These are phyloP conservation scores for Mimumesa dahlbomi DNA, from an alignment of 2,888 invertebrate genomes.

Conservation along the genomic window DNA sequence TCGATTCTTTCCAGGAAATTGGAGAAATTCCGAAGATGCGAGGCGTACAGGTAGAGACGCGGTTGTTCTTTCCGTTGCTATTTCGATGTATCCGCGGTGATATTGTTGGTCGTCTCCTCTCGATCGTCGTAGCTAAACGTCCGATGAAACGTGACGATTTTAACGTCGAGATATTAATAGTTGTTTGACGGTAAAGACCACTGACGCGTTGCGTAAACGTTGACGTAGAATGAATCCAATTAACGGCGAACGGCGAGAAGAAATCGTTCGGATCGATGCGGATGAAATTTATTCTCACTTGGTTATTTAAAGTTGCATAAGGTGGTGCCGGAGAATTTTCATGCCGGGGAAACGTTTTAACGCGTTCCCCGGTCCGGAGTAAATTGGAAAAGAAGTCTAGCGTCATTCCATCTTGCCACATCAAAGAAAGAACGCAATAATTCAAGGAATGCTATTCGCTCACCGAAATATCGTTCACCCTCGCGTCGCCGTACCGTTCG, in stretches of 20 bases:
- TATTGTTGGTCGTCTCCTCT: background rate
- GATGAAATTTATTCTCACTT: conserved; percentile 2
- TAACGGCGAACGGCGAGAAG: conserved; percentile 5
- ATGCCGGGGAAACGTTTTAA: background rate
- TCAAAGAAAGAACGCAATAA: conserved; percentile 37
- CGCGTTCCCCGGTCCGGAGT: no score
- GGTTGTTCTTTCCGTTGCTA: background rate
- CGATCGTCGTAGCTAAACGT: background rate
- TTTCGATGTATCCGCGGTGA: conserved; percentile 5
- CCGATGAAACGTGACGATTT: conserved; percentile 2
- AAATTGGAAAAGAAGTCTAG: background rate
- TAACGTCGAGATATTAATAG: conserved; percentile 10
- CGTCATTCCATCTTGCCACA: conserved; percentile 30
- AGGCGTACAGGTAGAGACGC: conserved; percentile 11
- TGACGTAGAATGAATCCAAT: conserved; percentile 31
- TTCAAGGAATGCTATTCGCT: conserved; percentile 12
- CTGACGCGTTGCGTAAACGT: conserved; percentile 39
- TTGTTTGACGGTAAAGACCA: conserved; percentile 17
- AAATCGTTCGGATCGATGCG: background rate
- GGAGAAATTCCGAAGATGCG: conserved; percentile 35
- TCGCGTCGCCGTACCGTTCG: conserved; percentile 7
- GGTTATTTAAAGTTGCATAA: conserved; percentile 29
- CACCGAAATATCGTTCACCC: conserved; percentile 28
- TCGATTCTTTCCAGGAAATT: conserved; percentile 63
- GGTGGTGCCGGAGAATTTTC: no score